Conservation (phyloP, 2,888 invertebrate species). For the Crossocerus cetratus region DNA sequence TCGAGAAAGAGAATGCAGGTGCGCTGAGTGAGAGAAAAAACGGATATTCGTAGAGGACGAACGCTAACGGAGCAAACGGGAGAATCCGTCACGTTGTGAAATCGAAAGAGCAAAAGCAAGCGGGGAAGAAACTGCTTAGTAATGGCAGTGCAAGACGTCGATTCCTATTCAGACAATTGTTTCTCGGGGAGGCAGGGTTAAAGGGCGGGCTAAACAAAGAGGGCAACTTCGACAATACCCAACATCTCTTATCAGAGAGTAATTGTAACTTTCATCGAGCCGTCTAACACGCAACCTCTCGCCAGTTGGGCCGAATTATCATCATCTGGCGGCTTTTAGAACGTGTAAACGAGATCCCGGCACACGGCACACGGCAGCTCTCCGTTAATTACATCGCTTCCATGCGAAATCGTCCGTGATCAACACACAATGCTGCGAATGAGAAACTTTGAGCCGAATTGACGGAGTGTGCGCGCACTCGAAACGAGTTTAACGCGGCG, state of each 20-base stretch:
- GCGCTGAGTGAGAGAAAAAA: slow-evolving; percentile 3
- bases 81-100: slow-evolving; percentile 25
- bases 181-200: slow-evolving; percentile 47
- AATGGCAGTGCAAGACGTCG: slow-evolving; percentile 55
- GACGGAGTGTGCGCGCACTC: too few relatives aligned
- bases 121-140: slow-evolving; percentile 30
- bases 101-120: slow-evolving; percentile 8
- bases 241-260: slow-evolving; percentile 39
- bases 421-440: too few relatives aligned
- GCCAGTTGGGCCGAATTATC: slow-evolving; percentile 43
- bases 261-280: slow-evolving; percentile 26
- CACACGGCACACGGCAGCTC: too few relatives aligned
- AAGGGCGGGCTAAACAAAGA: slow-evolving; percentile 52
- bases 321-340: slow-evolving; percentile 19
- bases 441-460: too few relatives aligned
- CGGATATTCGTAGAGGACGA: slow-evolving; percentile 6
- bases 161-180: slow-evolving; percentile 46
- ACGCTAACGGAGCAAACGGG: slow-evolving; percentile 12
- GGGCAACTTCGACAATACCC: slow-evolving; percentile 43
- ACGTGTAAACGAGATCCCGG: too few relatives aligned
- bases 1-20: neutral
- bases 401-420: too few relatives aligned
- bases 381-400: too few relatives aligned
- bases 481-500: too few relatives aligned
- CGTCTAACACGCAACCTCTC: slow-evolving; percentile 7